These are phyloP conservation scores for Norana najaformis DNA, from an alignment of 2,888 invertebrate species.

Conservation along the genomic window DNA sequence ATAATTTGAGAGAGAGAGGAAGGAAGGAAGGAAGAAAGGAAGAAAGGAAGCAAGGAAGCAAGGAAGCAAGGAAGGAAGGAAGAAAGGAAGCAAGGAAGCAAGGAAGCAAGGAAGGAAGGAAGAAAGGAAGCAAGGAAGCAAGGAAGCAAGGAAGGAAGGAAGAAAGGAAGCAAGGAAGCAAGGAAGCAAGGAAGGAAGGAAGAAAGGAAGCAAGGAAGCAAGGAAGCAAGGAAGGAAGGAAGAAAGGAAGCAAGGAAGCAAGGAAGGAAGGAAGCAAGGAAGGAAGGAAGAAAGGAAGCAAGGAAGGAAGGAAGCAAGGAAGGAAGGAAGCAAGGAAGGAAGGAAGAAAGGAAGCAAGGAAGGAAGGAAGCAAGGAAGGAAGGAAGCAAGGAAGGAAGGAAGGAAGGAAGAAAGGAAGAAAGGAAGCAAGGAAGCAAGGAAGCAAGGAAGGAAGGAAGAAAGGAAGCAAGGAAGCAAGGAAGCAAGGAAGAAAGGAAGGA, in stretches of 20 bases:
- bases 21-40: constrained; percentile 29
- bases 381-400: constrained; percentile 41
- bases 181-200: constrained; percentile 23
- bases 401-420: constrained; percentile 41
- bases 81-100: constrained; percentile 37
- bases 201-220: neutral
- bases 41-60: constrained; percentile 26
- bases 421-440: constrained; percentile 42
- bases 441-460: constrained; percentile 44
- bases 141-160: constrained; percentile 35
- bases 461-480: constrained; percentile 43
- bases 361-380: constrained; percentile 27
- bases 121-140: constrained; percentile 37
- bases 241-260: constrained; percentile 2
- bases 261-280: constrained; percentile 32
- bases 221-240: constrained; percentile 26
- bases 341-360: neutral
- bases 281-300: constrained; percentile 26
- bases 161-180: constrained; percentile 14
- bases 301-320: constrained; percentile 7
- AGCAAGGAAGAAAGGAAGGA: constrained; percentile 42
- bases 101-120: constrained; percentile 35
- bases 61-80: constrained; percentile 42
- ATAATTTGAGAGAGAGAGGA: constrained; percentile 20
- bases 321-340: constrained; percentile 31